These are phyloP conservation scores for Drosophila birchii DNA, from an alignment of 2,888 invertebrate genomes.

Conservation along the genomic window DNA sequence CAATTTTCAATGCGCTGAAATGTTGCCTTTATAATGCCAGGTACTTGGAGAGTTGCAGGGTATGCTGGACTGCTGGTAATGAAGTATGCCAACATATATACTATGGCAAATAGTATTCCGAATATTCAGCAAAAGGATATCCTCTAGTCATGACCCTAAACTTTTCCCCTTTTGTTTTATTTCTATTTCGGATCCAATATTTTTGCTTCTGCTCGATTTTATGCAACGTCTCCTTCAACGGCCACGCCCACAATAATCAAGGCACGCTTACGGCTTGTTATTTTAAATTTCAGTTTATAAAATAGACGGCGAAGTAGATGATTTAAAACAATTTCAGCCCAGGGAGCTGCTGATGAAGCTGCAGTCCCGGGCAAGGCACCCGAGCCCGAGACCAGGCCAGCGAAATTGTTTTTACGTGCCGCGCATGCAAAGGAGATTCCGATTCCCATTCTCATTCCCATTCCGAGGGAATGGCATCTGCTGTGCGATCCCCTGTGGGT, in stretches of 20 bases:
- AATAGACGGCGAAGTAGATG: slow-evolving; percentile 56
- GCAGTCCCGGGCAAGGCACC: slow-evolving; percentile 25
- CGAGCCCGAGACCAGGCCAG: slow-evolving; percentile 25
- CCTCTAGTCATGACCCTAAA: fast-evolving
- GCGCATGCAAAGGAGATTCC: slow-evolving; percentile 43
- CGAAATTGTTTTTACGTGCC: slow-evolving; percentile 69
- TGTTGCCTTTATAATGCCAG: slow-evolving; percentile 16
- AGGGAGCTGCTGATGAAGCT: slow-evolving; percentile 22
- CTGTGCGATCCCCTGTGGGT: not conserved
- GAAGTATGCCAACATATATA: no score
- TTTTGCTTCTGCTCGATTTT: slow-evolving; percentile 7
- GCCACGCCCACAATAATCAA: slow-evolving; percentile 54
- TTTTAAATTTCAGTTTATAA: slow-evolving; percentile 66
- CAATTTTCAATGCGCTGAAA: slow-evolving; percentile 54
- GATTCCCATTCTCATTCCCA: not conserved
- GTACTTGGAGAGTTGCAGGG: not conserved
- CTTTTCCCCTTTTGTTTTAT: not conserved
- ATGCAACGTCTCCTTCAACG: not conserved
- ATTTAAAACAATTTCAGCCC: slow-evolving; percentile 62
- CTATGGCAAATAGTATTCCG: no score
- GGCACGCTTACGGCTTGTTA: slow-evolving; percentile 62
- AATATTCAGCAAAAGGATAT: not conserved
- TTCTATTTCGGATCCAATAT: slow-evolving; percentile 16
- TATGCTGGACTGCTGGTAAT: slow-evolving; percentile 2
- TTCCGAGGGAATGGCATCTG: slow-evolving; percentile 4